Conservation (phyloP, 1,140 invertebrate species). For the Sycobia sp. region DNA sequence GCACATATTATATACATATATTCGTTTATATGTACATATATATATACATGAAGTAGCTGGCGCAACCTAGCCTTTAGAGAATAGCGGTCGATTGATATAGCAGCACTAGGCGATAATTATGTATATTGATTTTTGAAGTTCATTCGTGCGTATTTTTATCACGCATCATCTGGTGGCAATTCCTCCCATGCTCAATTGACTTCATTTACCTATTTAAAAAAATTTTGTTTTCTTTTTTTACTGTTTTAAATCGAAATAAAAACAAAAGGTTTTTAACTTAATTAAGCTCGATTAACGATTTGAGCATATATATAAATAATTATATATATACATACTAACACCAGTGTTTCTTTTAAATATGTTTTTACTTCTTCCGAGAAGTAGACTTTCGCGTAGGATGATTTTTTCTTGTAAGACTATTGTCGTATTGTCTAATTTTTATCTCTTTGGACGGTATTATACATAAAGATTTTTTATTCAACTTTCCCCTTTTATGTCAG, state of each 20-base stretch:
- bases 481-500: constrained; percentile 20
- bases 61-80: constrained; percentile 32
- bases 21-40: constrained; percentile 28
- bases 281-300: constrained; percentile 19
- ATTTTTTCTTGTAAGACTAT: constrained; percentile 29
- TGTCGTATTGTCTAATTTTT: constrained; percentile 34
- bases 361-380: constrained; percentile 27
- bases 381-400: constrained; percentile 28
- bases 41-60: constrained; percentile 33
- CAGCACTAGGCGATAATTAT: constrained; percentile 32
- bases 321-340: constrained; percentile 18
- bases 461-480: constrained; percentile 25
- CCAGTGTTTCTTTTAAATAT: constrained; percentile 34
- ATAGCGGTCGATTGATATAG: constrained; percentile 32
- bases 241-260: constrained; percentile 22
- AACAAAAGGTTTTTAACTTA: constrained; percentile 30
- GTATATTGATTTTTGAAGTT: constrained; percentile 35
- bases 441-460: constrained; percentile 31
- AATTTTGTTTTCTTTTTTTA: constrained; percentile 13
- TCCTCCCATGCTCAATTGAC: constrained; percentile 30
- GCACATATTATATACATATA: too few relatives aligned
- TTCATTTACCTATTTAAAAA: constrained; percentile 10
- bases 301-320: neutral
- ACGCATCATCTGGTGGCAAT: constrained; percentile 30
- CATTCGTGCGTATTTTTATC: constrained; percentile 19